A percentile compares a stretch with the other conserved stretches of the same genome.
phyloP scores from a whole-genome alignment of 2,113 vertebrate genomes.

The Calidris pugnax region DNA sequence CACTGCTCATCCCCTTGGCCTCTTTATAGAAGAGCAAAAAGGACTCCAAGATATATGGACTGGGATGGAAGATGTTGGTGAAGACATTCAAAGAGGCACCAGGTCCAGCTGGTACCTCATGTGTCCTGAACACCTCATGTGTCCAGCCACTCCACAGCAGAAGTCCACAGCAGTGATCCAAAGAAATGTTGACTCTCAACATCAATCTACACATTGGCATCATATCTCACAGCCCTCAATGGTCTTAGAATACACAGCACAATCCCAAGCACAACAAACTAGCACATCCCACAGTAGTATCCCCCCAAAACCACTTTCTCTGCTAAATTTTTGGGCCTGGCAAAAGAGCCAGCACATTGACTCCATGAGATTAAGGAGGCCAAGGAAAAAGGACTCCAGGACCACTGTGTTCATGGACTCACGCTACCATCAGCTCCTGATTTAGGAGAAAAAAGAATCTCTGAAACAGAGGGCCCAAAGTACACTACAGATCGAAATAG shows the following conservation, averaged over 20 bases:
- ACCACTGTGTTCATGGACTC: background rate
- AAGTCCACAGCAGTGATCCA: background rate
- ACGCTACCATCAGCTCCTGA: background rate
- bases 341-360: background rate
- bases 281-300: background rate
- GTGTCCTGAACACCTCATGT: rapidly evolving
- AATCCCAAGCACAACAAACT: background rate
- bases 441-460: background rate
- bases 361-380: background rate
- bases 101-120: background rate
- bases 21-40: background rate
- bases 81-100: background rate
- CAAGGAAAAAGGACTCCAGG: background rate
- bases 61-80: background rate
- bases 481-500: background rate
- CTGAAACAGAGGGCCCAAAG: background rate
- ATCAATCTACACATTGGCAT: rapidly evolving
- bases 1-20: background rate
- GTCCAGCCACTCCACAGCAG: background rate
- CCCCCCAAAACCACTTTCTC: background rate
- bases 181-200: background rate
- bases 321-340: background rate
- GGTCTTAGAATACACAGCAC: background rate
- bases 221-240: background rate
- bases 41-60: background rate